Evolutionary conservation across 2,113 vertebrate genomes (phyloP).

Genomic region (Romanogobio albipinnatus): DNA sequence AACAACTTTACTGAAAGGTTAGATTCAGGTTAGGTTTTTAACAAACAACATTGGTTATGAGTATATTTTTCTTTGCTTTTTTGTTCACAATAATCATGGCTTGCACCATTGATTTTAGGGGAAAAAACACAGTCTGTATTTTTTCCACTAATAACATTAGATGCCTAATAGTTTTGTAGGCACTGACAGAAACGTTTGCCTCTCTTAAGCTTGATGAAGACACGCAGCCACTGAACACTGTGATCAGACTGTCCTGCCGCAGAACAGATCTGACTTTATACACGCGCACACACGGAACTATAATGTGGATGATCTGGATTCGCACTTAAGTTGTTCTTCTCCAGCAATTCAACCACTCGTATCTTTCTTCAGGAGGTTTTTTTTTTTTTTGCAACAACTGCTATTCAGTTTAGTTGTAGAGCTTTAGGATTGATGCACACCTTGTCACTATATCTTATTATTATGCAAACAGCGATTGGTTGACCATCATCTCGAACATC

Average conservation of each 20-base stretch:
- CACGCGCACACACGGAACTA: background rate
- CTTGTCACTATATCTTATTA: background rate
- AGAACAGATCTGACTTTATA: constrained; percentile 34
- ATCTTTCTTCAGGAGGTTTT: background rate
- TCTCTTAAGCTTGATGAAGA: constrained; percentile 65
- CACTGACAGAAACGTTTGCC: background rate
- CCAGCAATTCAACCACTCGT: background rate
- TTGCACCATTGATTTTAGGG: background rate
- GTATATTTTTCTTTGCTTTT: background rate
- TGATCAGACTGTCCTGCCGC: constrained; percentile 79
- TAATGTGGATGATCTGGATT: background rate
- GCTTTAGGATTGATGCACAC: background rate
- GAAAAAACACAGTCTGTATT: background rate
- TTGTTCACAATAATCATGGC: background rate
- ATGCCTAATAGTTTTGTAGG: background rate
- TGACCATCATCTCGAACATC: background rate
- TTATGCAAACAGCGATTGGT: constrained; percentile 8
- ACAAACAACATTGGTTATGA: background rate
- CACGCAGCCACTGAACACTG: constrained; percentile 77
- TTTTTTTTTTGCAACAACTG: background rate
- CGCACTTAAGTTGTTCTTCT: background rate
- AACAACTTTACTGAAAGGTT: constrained; percentile 7
- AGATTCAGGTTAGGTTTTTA: background rate
- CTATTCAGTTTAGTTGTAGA: background rate
- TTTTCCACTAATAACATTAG: background rate